Evolutionary conservation across 2,113 vertebrate species (phyloP), one percentile per base, ranked within the genome.

Genomic region (Pseudorectes ferrugineus): DNA sequence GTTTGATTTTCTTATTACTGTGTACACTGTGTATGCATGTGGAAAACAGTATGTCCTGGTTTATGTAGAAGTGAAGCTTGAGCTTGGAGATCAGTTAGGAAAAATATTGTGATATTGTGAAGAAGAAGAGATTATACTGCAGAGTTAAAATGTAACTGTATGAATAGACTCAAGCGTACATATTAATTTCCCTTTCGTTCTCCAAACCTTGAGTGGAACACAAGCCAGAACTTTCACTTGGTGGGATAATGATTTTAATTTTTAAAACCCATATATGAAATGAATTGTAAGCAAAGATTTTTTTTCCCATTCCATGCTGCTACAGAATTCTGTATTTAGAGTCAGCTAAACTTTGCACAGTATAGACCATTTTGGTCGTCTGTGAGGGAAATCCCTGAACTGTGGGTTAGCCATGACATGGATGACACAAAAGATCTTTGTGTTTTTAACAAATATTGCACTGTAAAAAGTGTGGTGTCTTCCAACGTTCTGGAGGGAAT

Each of bases 81-180:
- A 84, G 72, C 70, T 63, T 78, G 68, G 85, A 94, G 79, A 59
- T 85, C 55, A 77, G n/a, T 83, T 85, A 90, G 63, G 71, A 88
- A 86, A 96, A 96, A 95, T 74, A 92, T 74, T 92, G 29, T 80
- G 88, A 89, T 95, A 74, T 35, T 77, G 42, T 75, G 59, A 52
- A 91, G 90, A 94, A 75, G 70, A 93, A 31, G 62, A 78, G 58
- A 63, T 88, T 89, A 76, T 77, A 85, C 35, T 59, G 52, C 65
- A 46, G 63, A 79, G 46, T 91, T 92, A 84, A 58, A 94, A 55
- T 82, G 20, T 88, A 89, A 68, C 61, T 75, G 48, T 6, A 36
- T 83, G 67, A 95, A 87, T 91, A 84, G 75, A 23, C 3, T 9
- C 43, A 80, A 80, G 40, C 14, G 1, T 93, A 82, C 38, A 5